Percentiles rank a stretch among this genome's conserved stretches.
Evolutionary conservation across 2,888 invertebrate genomes (phyloP).

Genomic region (Linnaemya vulpina): DNA sequence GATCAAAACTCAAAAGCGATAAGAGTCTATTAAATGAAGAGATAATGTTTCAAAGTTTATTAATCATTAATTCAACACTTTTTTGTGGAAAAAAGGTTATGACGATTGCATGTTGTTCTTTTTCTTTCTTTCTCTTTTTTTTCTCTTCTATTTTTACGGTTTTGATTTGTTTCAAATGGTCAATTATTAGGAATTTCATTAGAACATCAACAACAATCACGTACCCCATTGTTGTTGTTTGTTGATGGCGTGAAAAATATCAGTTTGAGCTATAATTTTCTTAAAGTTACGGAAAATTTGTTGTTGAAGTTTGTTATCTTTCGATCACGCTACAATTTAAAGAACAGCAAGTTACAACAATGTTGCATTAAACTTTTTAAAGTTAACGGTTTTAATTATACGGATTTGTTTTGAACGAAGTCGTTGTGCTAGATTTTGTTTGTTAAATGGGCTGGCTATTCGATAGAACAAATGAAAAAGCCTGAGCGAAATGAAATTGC

Average conservation of each 20-base stretch:
- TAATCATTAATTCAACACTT: neutral
- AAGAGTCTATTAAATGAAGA: constrained; percentile 14
- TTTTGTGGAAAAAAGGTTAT: constrained; percentile 44
- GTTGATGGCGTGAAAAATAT: constrained; percentile 7
- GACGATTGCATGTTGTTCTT: constrained; percentile 32
- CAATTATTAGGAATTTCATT: constrained; percentile 63
- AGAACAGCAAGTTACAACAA: neutral
- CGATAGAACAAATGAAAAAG: no score
- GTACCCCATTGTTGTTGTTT: constrained; percentile 7
- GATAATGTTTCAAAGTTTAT: constrained; percentile 28
- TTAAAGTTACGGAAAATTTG: constrained; percentile 18
- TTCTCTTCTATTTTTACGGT: neutral
- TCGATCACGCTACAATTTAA: neutral
- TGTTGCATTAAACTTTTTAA: neutral
- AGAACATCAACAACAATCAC: constrained; percentile 20
- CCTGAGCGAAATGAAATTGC: no score
- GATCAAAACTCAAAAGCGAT: constrained; percentile 9
- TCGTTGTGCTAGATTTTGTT: no score
- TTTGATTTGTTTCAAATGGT: constrained; percentile 20
- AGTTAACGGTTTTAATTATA: neutral
- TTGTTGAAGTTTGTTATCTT: constrained; percentile 2
- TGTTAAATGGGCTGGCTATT: no score
- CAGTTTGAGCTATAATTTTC: constrained; percentile 17
- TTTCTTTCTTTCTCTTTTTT: neutral
- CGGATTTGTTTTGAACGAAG: neutral